Conservation (phyloP, 2,797 vertebrate genomes). For the Hapalemur alaotrensis region DNA sequence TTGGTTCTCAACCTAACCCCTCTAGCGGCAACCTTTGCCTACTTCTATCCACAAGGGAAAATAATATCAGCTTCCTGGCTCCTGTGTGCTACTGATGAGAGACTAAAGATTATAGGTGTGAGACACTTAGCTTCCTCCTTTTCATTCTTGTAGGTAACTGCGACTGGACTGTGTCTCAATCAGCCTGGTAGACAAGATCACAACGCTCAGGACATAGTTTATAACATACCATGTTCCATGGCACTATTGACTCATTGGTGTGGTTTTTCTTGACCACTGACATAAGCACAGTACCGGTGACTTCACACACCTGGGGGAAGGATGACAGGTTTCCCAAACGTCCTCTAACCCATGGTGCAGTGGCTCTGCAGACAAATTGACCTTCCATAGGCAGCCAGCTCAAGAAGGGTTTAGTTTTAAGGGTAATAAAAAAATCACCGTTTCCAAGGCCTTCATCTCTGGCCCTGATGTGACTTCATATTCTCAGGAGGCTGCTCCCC, state of each 20-base stretch:
- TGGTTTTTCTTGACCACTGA: not conserved
- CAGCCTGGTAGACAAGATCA: not conserved
- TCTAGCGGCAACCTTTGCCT: not conserved
- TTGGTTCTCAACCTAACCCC: not conserved
- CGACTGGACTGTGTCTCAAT: not conserved
- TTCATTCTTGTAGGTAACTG: not conserved
- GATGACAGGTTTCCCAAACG: not conserved
- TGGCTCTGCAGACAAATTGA: not conserved
- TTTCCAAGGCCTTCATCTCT: conserved; percentile 2
- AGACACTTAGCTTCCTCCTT: not conserved
- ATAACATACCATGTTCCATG: not conserved
- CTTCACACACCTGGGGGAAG: not conserved
- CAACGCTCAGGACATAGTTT: not conserved
- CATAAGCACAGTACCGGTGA: not conserved
- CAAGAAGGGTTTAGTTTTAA: not conserved
- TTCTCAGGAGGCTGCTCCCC: not conserved
- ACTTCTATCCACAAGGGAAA: not conserved
- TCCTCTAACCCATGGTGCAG: not conserved
- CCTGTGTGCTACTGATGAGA: not conserved
- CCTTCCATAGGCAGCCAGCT: not conserved
- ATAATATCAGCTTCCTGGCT: not conserved
- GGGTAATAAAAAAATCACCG: not conserved
- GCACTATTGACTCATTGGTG: not conserved
- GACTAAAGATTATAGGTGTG: not conserved
- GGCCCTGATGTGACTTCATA: not conserved